Base-by-base conservation (phyloP, 2,113 vertebrate species). In the Tiliqua scincoides region DNA sequence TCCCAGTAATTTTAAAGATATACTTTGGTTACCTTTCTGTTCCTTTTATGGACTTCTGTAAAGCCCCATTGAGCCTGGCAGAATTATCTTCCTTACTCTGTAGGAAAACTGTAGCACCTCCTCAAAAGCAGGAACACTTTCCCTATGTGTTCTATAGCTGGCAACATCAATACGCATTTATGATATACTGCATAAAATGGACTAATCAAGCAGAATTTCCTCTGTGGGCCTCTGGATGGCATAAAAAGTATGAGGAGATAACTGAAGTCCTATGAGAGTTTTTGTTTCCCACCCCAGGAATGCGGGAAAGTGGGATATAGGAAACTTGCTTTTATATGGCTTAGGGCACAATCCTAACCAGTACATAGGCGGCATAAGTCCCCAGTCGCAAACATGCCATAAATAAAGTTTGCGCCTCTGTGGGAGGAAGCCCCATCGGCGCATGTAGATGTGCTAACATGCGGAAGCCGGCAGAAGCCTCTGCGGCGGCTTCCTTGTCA, bases 21-120 rank as follows among this genome's bases (percentile, higher is more conserved):
- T 94, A 70, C 80, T 59, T 87, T 89, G 81, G 72, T 85, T 90
- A 94, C 90, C 90, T 91, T 91, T 86, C 88, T 91, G 32, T 81
- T 91, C 84, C 32, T 86, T 92, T 93, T 86, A 93, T 72, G 71
- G 88, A 54, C 90, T 91, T 88, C 82, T 88, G 79, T 87, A 87
- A 94, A 93, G 87, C 75, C 84, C 61, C 82, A 87, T 75, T 93
- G 89, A 87, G 81, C 67, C 83, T 52, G 8, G 40, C 52, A 72
- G 78, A 77, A 82, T 79, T 81, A 81, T 88, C 71, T 83, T 74
- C 85, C 79, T 6, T 70, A 72, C 79, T 23, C 17, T 67, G 20
- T 78, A 79, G 89, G 87, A 86, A 59, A 90, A 18, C 35, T 88
- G 21, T 91, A 52, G 8, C 54, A 75, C 12, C 0, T 20, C 68